Percentiles rank a stretch among this genome's conserved stretches.
These are phyloP conservation scores for Epizoanthus fatuus DNA, from an alignment of 92 coral and sea anemone genomes.

Conservation along the genomic window DNA sequence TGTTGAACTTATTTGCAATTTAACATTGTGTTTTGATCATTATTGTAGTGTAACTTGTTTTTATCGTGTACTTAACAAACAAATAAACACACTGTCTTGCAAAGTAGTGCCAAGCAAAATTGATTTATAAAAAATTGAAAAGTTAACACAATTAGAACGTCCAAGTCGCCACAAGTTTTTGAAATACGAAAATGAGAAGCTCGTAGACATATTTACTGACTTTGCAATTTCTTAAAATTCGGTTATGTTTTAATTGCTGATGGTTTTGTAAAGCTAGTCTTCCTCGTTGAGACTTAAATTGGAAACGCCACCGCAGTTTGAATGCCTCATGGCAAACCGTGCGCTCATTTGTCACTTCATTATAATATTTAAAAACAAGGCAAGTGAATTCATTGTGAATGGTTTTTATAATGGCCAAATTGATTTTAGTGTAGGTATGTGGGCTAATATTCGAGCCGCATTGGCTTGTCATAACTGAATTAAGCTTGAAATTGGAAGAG, in stretches of 20 bases:
- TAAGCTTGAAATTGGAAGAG: background rate
- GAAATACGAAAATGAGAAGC: background rate
- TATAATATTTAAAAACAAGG: background rate
- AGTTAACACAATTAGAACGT: background rate
- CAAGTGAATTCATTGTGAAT: background rate
- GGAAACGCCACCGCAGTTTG: background rate
- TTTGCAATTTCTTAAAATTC: background rate
- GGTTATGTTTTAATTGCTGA: background rate
- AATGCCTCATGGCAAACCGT: background rate
- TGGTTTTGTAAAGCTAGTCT: background rate
- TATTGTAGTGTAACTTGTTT: background rate
- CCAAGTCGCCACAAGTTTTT: background rate
- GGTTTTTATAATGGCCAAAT: background rate
- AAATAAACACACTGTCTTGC: background rate
- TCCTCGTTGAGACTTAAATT: background rate
- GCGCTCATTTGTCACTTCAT: background rate
- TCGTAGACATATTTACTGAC: background rate
- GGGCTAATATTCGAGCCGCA: background rate
- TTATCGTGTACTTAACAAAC: background rate
- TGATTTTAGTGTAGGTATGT: conserved; percentile 14
- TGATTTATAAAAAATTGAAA: background rate
- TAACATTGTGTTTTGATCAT: background rate
- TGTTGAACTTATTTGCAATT: background rate
- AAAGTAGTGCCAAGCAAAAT: background rate
- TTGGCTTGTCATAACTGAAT: conserved; percentile 15